phyloP scores from a whole-genome alignment of 2,797 vertebrate genomes.

The Sphenodon punctatus region DNA sequence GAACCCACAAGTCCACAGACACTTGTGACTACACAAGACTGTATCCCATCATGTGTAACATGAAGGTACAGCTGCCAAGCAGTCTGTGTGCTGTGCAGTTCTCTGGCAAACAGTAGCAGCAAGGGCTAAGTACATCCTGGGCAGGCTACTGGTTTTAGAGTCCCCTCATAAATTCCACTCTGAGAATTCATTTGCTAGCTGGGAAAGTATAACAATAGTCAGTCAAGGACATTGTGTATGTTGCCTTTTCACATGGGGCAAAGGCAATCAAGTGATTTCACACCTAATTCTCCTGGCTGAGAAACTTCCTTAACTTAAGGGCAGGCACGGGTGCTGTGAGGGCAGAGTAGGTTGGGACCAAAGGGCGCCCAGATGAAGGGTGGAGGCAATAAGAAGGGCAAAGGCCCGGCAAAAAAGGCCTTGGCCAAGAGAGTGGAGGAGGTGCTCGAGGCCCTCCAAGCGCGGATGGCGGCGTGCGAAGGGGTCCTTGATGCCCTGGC shows the following conservation, averaged over 20 bases:
- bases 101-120: slow-evolving; percentile 23
- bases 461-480: no score
- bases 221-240: slow-evolving; percentile 66
- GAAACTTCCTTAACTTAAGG: slow-evolving; percentile 72
- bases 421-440: no score
- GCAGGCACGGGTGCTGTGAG: no score
- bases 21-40: not conserved
- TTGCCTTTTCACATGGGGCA: slow-evolving; percentile 57
- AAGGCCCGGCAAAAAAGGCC: no score
- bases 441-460: no score
- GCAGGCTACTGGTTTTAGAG: not conserved
- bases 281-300: slow-evolving; percentile 70
- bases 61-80: not conserved
- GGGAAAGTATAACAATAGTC: slow-evolving; percentile 55
- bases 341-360: no score
- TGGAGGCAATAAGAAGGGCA: no score
- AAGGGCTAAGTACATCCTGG: slow-evolving; percentile 6
- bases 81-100: not conserved
- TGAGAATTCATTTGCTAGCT: slow-evolving; percentile 50
- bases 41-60: not conserved
- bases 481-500: no score
- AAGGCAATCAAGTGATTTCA: slow-evolving; percentile 73
- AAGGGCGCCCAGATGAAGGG: no score
- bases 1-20: not conserved
- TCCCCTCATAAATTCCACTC: slow-evolving; percentile 32